Conservation (phyloP, 2,797 vertebrate genomes). For the Pangasius krempfi region DNA sequence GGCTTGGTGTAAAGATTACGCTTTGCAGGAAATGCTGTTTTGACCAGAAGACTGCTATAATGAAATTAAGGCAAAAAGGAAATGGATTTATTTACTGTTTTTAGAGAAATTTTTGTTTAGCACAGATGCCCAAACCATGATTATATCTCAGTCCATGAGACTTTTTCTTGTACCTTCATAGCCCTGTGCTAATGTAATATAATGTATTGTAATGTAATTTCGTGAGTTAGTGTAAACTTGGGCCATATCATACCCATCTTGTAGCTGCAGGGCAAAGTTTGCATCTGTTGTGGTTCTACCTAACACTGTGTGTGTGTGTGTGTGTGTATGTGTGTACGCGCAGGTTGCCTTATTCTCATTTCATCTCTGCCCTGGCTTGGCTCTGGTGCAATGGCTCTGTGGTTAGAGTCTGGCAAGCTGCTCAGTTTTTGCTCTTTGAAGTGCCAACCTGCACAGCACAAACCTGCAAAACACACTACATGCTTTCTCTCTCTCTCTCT, state of each 20-base stretch:
- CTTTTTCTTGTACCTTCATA: background rate
- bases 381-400: slow-evolving; percentile 67
- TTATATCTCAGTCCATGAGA: background rate
- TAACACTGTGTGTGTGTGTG: slow-evolving; percentile 29
- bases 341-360: slow-evolving; percentile 29
- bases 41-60: slow-evolving; percentile 9
- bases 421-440: slow-evolving; percentile 57
- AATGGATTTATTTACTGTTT: background rate
- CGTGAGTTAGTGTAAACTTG: slow-evolving; percentile 9
- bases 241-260: slow-evolving; percentile 7
- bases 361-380: slow-evolving; percentile 58
- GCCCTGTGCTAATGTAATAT: background rate
- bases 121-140: background rate
- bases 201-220: background rate
- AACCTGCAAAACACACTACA: slow-evolving; percentile 42
- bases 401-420: slow-evolving; percentile 54
- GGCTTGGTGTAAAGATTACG: slow-evolving; percentile 49
- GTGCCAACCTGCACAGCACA: slow-evolving; percentile 51
- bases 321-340: background rate
- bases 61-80: background rate
- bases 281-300: slow-evolving; percentile 23
- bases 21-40: slow-evolving; percentile 44
- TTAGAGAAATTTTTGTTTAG: background rate
- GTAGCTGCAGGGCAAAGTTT: slow-evolving; percentile 43
- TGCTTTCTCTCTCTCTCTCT: background rate